Conservation (phyloP, 2,113 vertebrate genomes). For the Lagopus muta region DNA sequence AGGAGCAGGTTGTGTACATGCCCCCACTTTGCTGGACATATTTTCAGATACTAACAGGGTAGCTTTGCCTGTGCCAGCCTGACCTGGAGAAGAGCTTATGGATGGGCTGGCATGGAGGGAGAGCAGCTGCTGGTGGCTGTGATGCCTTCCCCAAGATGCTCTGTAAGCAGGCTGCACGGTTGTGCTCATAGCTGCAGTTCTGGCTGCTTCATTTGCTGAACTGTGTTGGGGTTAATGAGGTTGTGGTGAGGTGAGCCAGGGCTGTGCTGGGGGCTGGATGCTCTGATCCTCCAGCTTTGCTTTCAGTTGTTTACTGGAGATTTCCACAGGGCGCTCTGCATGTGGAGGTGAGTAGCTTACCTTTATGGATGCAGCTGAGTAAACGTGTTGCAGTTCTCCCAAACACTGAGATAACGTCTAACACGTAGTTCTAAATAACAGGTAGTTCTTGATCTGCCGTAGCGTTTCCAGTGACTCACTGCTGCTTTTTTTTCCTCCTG, state of each 20-base stretch:
- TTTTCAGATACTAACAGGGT: background rate
- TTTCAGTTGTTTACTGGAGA: background rate
- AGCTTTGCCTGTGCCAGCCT: background rate
- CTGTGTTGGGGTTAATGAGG: rapidly evolving
- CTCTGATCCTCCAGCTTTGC: background rate
- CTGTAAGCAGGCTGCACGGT: background rate
- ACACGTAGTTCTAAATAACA: background rate
- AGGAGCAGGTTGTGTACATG: rapidly evolving
- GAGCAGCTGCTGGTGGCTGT: background rate
- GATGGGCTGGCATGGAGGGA: rapidly evolving
- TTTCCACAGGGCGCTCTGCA: background rate
- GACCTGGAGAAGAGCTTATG: background rate
- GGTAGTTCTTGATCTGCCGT: constrained; percentile 20
- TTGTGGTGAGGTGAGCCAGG: background rate
- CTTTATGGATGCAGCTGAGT: background rate
- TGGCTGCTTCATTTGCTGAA: rapidly evolving
- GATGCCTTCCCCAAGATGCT: background rate
- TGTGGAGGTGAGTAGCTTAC: background rate
- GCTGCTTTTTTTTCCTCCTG: background rate
- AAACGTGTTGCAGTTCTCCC: background rate
- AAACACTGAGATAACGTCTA: background rate
- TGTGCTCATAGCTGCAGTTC: rapidly evolving
- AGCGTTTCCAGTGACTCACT: constrained; percentile 34
- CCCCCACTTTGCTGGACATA: background rate
- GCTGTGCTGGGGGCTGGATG: background rate